Evolutionary conservation across 2,888 invertebrate genomes (phyloP), one percentile per base, ranked within the genome.

Genomic region (Microctonus aethiopoides): DNA sequence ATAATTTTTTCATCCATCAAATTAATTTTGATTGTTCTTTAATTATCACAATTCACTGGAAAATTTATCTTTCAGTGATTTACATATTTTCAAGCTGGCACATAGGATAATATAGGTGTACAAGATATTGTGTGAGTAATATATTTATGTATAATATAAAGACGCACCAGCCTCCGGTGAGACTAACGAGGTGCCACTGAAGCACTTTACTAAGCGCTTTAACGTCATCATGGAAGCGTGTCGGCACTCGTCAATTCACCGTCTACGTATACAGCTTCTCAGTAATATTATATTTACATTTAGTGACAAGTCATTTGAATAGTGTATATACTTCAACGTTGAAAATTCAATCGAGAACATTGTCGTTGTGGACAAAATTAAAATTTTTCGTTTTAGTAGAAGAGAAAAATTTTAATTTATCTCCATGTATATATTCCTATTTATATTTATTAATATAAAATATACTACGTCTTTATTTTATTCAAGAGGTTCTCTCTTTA

Each of bases 181-280:
- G 70, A 73, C 77, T 77, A 77, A 78, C 77, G 76, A 78, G 78
- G 76, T 78, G 78, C 75, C 74, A 75, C 77, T 62, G 62, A 62
- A 22, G 56, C 29, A 68, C 61, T 68, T 56, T 62, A 39, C 54
- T 56, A 56, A 20, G 52, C 60, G 60, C 52, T 69, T 69, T 51
- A 46, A 63, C 64, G 64, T 69, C 68, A 59, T 46, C 68, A 57
- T 69, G 56, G 68, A 63, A 69, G 39, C 64, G 59, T 69, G 68
- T 64, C 68, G 57, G 39, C n/a, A 24, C 22, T 26, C 20, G 26
- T 46, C 62, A 46, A 34, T 59, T 11, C n/a, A 59, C 9, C 13
- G 13, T 20, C 32, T 34, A 59, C 16, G 22, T 54, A 22, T 54
- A 20, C 29, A 62, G 62, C 62, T 41, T 62, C 62, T 62, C 62